Conservation (phyloP, 2,797 vertebrate genomes). For the Sandelia bainsii region DNA sequence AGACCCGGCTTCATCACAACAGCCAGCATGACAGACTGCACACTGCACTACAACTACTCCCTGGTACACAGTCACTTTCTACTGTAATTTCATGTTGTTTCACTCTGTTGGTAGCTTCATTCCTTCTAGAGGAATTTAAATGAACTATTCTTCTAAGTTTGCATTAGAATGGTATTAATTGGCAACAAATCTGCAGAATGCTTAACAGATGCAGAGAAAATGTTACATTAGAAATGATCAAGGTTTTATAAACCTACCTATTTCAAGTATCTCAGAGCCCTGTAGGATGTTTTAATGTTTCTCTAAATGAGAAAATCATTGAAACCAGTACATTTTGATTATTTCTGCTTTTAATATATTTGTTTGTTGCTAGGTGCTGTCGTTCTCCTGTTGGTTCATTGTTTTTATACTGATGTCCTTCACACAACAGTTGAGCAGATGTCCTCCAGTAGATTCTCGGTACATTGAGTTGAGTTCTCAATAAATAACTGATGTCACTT, state of each 20-base stretch:
- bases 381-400: background rate
- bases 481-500: conserved; percentile 5
- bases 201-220: no score
- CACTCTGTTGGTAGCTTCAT: background rate
- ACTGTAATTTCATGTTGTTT: background rate
- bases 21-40: background rate
- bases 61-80: background rate
- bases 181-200: no score
- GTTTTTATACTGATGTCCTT: conserved; percentile 2
- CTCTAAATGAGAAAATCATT: no score
- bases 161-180: no score
- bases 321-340: no score
- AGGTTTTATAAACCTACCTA: no score
- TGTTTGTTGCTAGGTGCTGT: background rate
- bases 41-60: background rate
- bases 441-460: background rate
- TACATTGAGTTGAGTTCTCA: conserved; percentile 4
- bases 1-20: background rate
- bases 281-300: no score
- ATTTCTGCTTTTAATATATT: no score
- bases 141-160: no score
- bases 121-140: background rate
- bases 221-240: no score
- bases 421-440: background rate
- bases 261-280: no score